A percentile compares a stretch with the other conserved stretches of the same genome.
phyloP scores from a whole-genome alignment of 2,888 invertebrate genomes.

The Rhimphoctona megacephalus region DNA sequence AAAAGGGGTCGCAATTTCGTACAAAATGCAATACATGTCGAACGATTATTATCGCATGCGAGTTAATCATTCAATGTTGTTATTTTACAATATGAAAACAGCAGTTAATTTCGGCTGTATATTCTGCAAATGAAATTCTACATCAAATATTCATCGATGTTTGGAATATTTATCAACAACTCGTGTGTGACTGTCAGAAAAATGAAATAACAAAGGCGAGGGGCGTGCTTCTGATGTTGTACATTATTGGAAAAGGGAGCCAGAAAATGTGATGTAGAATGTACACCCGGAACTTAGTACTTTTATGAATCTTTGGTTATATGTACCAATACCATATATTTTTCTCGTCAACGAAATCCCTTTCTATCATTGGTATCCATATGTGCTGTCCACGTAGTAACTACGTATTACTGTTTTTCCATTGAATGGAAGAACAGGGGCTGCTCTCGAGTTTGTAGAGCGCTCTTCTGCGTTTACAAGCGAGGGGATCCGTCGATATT shows the following conservation, averaged over 20 bases:
- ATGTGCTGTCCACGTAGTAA: conserved; percentile 53
- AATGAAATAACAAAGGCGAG: conserved; percentile 49
- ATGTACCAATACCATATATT: conserved; percentile 29
- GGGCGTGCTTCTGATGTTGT: conserved; percentile 42
- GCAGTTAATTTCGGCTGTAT: conserved; percentile 4
- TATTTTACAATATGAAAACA: conserved; percentile 15
- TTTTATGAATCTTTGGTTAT: conserved; percentile 26
- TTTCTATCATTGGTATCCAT: conserved; percentile 53
- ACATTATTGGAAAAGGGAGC: conserved; percentile 12
- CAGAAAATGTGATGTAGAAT: conserved; percentile 21
- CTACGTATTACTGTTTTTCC: conserved; percentile 59
- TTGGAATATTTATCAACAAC: neutral
- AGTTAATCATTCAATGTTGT: conserved; percentile 10
- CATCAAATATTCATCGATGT: neutral
- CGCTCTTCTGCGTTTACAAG: conserved; percentile 20
- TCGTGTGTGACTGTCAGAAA: neutral
- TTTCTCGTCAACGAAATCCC: conserved; percentile 35
- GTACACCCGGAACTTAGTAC: conserved; percentile 18
- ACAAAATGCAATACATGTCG: conserved; percentile 5
- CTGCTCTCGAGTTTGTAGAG: conserved; percentile 19
- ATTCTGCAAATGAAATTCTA: neutral
- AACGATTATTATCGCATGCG: neutral
- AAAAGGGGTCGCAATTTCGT: conserved; percentile 1
- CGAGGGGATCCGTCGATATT: conserved; percentile 25
- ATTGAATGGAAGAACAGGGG: conserved; percentile 36